Percentiles rank a stretch among this genome's conserved stretches.
Evolutionary conservation across 2,888 invertebrate species (phyloP).

Genomic region (Drosophila vallismaia): DNA sequence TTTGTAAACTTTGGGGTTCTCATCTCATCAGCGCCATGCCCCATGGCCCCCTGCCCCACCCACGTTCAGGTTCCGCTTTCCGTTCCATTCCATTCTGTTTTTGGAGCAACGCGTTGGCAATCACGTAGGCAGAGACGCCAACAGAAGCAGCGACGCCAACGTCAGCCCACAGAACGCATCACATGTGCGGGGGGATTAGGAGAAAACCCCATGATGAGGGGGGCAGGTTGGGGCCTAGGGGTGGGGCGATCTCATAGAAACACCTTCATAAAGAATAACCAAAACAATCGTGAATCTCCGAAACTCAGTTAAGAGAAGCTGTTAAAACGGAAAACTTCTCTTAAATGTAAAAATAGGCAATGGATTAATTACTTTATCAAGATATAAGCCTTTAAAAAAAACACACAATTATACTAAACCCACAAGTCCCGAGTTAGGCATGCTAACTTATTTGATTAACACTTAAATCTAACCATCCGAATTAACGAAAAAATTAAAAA

Average conservation of each 20-base stretch:
- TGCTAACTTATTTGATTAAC: slow-evolving; percentile 14
- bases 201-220: slow-evolving; percentile 3
- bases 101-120: slow-evolving; percentile 55
- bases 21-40: slow-evolving; percentile 2
- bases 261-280: slow-evolving; percentile 1
- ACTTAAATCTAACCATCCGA: neutral
- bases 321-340: neutral
- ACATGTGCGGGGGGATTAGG: slow-evolving; percentile 30
- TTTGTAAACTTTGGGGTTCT: slow-evolving; percentile 21
- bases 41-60: too few species aligned
- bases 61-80: neutral
- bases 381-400: neutral
- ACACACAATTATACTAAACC: neutral
- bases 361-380: neutral
- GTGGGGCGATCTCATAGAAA: neutral
- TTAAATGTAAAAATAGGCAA: slow-evolving; percentile 6
- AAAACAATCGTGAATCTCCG: neutral
- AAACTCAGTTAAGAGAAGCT: neutral
- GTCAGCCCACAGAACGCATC: slow-evolving; percentile 18
- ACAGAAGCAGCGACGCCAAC: slow-evolving; percentile 11
- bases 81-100: slow-evolving; percentile 26
- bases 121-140: slow-evolving; percentile 59
- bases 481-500: neutral
- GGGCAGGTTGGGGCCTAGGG: neutral
- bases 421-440: slow-evolving; percentile 6